Evolutionary conservation across 2,888 invertebrate genomes (phyloP).

Genomic region (Sicus ferrugineus): DNA sequence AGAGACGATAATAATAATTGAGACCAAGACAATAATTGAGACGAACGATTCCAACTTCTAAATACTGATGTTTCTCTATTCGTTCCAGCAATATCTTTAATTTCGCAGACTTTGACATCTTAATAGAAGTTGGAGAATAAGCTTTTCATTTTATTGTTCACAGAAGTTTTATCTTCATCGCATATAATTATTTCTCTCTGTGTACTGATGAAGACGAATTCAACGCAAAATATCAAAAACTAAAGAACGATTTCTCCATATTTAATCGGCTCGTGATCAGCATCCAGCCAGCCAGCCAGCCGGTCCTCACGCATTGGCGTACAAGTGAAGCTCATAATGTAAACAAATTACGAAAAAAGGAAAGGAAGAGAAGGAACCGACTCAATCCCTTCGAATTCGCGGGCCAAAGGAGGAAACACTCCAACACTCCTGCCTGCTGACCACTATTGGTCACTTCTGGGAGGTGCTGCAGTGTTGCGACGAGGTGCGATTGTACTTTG

Average conservation of each 20-base stretch:
- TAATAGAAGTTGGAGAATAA: too few relatives aligned
- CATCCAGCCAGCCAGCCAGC: slow-evolving; percentile 31
- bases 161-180: too few relatives aligned
- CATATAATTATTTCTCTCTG: too few relatives aligned
- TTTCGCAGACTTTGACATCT: too few relatives aligned
- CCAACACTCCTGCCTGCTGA: slow-evolving; percentile 14
- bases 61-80: too few relatives aligned
- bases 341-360: slow-evolving; percentile 60
- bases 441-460: slow-evolving; percentile 51
- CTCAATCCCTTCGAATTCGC: slow-evolving; percentile 35
- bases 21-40: too few relatives aligned
- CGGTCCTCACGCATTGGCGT: too few relatives aligned
- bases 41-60: too few relatives aligned
- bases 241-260: neutral
- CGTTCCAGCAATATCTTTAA: too few relatives aligned
- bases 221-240: neutral
- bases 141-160: too few relatives aligned
- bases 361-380: neutral
- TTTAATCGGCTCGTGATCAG: slow-evolving; percentile 52
- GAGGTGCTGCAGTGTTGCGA: slow-evolving; percentile 53
- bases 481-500: slow-evolving; percentile 60
- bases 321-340: slow-evolving; percentile 63
- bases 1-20: too few relatives aligned
- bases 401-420: neutral
- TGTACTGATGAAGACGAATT: too few relatives aligned